Conservation (phyloP, 1,140 invertebrate genomes). For the Anoplophora glabripennis region DNA sequence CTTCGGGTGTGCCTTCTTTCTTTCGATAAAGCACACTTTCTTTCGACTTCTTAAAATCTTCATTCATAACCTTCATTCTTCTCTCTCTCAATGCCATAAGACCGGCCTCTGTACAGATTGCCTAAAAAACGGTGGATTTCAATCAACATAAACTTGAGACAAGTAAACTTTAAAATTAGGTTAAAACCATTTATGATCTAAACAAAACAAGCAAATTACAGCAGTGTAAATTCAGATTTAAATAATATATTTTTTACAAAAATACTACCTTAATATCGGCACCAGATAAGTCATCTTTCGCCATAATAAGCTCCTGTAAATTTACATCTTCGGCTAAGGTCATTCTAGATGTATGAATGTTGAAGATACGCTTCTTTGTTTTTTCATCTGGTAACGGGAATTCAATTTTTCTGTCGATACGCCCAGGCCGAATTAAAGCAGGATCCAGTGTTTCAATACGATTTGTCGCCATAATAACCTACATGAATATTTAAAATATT, state of each 20-base stretch:
- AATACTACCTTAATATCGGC: conserved; percentile 78
- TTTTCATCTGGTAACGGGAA: conserved; percentile 99
- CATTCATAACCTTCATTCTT: conserved; percentile 99
- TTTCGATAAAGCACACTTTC: conserved; percentile 99
- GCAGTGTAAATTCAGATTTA: no score
- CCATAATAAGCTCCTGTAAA: conserved; percentile 96
- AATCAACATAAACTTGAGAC: conserved; percentile 10
- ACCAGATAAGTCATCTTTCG: conserved; percentile 98
- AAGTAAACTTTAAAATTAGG: no score
- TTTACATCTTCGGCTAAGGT: conserved; percentile 97
- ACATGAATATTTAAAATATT: conserved; percentile 24
- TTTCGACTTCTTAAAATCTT: conserved; percentile 99
- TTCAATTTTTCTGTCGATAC: conserved; percentile 99
- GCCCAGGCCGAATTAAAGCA: conserved; percentile 95
- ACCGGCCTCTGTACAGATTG: conserved; percentile 99
- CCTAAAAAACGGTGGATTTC: conserved; percentile 57
- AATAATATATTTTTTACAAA: no score
- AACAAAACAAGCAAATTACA: no score
- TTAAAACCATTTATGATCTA: no score
- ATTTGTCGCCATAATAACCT: conserved; percentile 99
- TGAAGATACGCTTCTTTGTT: conserved; percentile 96
- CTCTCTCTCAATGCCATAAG: conserved; percentile 95
- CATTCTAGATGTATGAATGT: conserved; percentile 98
- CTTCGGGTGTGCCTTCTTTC: conserved; percentile 98
- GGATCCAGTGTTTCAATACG: conserved; percentile 99